phyloP scores from a whole-genome alignment of 2,888 invertebrate genomes.

The Erynnis tages region DNA sequence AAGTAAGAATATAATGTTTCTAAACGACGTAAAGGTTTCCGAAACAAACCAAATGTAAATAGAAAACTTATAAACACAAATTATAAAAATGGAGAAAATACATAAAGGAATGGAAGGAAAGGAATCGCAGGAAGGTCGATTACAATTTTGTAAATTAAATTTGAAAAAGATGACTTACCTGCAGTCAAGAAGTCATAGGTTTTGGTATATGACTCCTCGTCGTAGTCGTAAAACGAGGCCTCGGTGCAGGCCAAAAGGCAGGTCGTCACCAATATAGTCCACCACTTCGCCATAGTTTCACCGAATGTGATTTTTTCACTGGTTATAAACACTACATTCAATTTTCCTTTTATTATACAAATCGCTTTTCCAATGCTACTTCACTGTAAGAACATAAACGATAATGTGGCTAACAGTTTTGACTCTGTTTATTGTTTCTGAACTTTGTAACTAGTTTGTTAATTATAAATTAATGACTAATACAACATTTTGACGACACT shows the following conservation, averaged over 20 bases:
- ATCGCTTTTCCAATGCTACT: not conserved
- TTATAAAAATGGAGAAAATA: not conserved
- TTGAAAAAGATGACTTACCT: slow-evolving; percentile 49
- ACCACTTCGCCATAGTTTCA: slow-evolving; percentile 52
- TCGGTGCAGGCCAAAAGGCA: slow-evolving; percentile 49
- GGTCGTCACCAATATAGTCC: slow-evolving; percentile 52
- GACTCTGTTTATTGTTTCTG: not conserved
- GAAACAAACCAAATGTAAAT: not conserved
- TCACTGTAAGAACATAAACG: slow-evolving; percentile 6
- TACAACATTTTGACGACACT: too few species aligned
- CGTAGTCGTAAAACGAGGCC: slow-evolving; percentile 72
- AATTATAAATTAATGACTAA: not conserved
- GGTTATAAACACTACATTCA: slow-evolving; percentile 29
- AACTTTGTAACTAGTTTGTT: not conserved
- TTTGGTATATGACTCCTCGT: slow-evolving; percentile 65
- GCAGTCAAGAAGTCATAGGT: slow-evolving; percentile 64
- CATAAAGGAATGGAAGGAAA: not conserved
- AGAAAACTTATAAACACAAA: not conserved
- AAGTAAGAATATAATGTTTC: not conserved
- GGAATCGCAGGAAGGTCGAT: not conserved
- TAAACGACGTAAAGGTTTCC: too few species aligned
- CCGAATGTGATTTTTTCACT: slow-evolving; percentile 39
- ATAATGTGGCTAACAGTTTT: slow-evolving; percentile 16
- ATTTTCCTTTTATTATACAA: not conserved
- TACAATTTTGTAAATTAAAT: not conserved